A percentile compares a stretch with the other conserved stretches of the same genome.
Evolutionary conservation across 2,888 invertebrate species (phyloP).

Genomic region (Pasiphila rectangulata): DNA sequence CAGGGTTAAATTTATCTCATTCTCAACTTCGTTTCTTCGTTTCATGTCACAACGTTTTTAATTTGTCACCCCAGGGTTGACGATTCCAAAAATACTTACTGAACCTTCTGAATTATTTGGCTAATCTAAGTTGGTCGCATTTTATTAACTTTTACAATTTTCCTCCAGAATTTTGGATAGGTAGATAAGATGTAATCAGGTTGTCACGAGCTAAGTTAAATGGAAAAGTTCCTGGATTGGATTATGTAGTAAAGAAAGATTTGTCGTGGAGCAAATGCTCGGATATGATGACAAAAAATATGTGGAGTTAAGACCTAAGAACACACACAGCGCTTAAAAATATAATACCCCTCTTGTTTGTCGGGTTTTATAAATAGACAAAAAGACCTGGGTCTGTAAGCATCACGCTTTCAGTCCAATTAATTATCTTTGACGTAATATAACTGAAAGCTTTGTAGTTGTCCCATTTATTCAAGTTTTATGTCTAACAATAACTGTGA

Average conservation of each 20-base stretch:
- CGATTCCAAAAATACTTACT: conserved; percentile 24
- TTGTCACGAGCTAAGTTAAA: conserved; percentile 66
- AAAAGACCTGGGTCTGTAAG: too few relatives aligned
- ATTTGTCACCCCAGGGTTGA: conserved; percentile 3
- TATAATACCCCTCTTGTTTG: too few relatives aligned
- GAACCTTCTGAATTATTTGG: conserved; percentile 33
- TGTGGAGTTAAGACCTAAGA: too few relatives aligned
- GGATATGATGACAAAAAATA: background rate
- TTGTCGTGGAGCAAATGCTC: background rate
- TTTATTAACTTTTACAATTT: conserved; percentile 44
- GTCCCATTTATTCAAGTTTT: too few relatives aligned
- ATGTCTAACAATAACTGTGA: too few relatives aligned
- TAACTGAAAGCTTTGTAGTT: too few relatives aligned
- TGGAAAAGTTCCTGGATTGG: conserved; percentile 63
- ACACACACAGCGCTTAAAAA: too few relatives aligned
- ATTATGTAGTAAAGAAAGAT: conserved; percentile 7
- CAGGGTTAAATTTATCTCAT: too few relatives aligned
- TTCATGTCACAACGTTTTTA: background rate
- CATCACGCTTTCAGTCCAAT: too few relatives aligned
- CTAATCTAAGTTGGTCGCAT: conserved; percentile 48
- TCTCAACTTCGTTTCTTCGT: too few relatives aligned
- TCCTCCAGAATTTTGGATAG: conserved; percentile 41
- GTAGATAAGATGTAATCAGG: conserved; percentile 58
- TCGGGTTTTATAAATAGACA: too few relatives aligned
- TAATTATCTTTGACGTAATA: too few relatives aligned